A percentile compares a stretch with the other conserved stretches of the same genome.
Evolutionary conservation across 2,888 invertebrate species (phyloP).

Genomic region (Aricia artaxerxes): DNA sequence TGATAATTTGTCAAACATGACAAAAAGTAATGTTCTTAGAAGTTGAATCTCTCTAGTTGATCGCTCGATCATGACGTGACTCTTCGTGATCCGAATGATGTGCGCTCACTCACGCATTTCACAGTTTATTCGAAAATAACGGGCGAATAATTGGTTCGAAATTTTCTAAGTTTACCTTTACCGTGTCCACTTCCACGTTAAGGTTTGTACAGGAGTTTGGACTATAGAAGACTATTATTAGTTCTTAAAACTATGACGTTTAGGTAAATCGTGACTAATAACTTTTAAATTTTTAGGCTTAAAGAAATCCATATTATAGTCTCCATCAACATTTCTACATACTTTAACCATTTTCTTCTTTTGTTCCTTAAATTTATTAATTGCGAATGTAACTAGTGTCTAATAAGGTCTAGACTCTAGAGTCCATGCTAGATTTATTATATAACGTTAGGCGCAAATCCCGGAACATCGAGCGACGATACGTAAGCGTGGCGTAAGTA

Average conservation of each 20-base stretch:
- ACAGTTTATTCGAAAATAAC: constrained; percentile 32
- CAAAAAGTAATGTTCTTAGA: constrained; percentile 23
- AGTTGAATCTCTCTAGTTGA: constrained; percentile 30
- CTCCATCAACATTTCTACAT: not conserved
- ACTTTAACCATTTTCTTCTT: not conserved
- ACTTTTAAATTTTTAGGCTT: not conserved
- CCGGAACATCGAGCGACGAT: constrained; percentile 32
- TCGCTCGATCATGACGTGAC: constrained; percentile 34
- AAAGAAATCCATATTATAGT: not conserved
- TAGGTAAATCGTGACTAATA: too few relatives aligned
- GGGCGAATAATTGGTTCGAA: constrained; percentile 25
- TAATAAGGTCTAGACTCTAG: not conserved
- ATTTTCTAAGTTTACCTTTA: constrained; percentile 3
- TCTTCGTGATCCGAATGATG: constrained; percentile 34
- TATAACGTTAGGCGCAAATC: constrained; percentile 34
- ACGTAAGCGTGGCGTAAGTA: constrained; percentile 32
- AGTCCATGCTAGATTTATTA: not conserved
- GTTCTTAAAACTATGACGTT: too few relatives aligned
- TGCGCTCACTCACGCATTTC: constrained; percentile 23
- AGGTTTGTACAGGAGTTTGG: too few relatives aligned
- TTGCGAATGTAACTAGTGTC: not conserved
- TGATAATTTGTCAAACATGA: too few relatives aligned
- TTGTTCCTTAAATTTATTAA: not conserved
- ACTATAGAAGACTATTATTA: too few relatives aligned
- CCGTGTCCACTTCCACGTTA: not conserved